phyloP scores from a whole-genome alignment of 2,888 invertebrate species.

The Cheilosia vernalis region DNA sequence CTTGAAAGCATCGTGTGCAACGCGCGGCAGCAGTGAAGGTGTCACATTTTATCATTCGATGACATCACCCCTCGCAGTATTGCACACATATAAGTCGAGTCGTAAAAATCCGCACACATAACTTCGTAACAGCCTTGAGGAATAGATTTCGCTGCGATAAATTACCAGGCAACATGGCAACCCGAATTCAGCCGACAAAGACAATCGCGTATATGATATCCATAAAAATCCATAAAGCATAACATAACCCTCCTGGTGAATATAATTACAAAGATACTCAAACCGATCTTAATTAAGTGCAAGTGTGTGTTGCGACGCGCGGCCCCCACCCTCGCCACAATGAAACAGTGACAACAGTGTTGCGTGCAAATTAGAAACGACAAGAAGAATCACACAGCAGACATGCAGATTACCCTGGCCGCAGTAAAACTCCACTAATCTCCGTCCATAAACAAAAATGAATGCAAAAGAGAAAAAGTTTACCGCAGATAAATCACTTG shows the following conservation, averaged over 20 bases:
- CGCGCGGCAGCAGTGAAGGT: slow-evolving; percentile 1
- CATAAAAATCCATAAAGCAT: slow-evolving; percentile 3
- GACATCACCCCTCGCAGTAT: slow-evolving; percentile 44
- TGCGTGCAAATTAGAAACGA: slow-evolving; percentile 59
- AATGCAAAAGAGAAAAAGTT: slow-evolving; percentile 8
- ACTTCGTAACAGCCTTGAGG: slow-evolving; percentile 12
- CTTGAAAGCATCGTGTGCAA: slow-evolving; percentile 2
- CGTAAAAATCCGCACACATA: slow-evolving; percentile 37
- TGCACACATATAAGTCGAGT: slow-evolving; percentile 38
- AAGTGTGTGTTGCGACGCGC: neutral
- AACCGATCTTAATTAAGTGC: slow-evolving; percentile 53
- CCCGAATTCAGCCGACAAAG: slow-evolving; percentile 22
- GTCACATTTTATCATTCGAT: slow-evolving; percentile 52
- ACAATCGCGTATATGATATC: neutral
- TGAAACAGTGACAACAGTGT: slow-evolving; percentile 7
- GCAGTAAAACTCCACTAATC: slow-evolving; percentile 19
- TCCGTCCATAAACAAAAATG: neutral
- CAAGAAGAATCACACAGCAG: slow-evolving; percentile 10
- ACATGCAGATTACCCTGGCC: slow-evolving; percentile 36
- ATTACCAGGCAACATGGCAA: slow-evolving; percentile 6
- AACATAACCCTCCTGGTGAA: neutral
- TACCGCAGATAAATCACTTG: slow-evolving; percentile 57
- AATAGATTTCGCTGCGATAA: slow-evolving; percentile 39
- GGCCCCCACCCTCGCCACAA: neutral
- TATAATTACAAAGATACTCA: neutral